Evolutionary conservation across 2,113 vertebrate species (phyloP).

Genomic region (Tringa solitaria): DNA sequence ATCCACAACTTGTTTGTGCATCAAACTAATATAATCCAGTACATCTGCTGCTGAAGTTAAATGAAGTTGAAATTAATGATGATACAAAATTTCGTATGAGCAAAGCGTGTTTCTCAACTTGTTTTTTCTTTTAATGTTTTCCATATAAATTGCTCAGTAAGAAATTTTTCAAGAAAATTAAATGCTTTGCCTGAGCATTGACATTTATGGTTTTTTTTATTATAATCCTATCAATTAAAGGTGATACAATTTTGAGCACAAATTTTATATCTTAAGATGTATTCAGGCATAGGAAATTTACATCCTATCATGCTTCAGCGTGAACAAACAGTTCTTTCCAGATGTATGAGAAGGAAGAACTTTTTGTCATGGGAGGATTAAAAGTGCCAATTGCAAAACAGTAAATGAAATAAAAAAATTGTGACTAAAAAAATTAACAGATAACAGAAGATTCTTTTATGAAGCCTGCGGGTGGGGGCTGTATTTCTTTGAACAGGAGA

Average conservation of each 20-base stretch:
- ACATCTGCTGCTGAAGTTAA: neutral
- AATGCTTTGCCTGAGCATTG: neutral
- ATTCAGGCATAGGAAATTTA: neutral
- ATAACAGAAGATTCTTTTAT: neutral
- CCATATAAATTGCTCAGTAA: neutral
- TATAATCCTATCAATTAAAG: neutral
- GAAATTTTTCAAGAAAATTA: neutral
- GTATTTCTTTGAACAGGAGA: conserved; percentile 12
- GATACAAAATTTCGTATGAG: neutral
- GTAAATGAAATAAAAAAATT: conserved; percentile 11
- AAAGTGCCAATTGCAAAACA: neutral
- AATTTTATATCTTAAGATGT: neutral
- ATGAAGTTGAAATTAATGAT: neutral
- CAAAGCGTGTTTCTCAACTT: neutral
- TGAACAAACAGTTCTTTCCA: neutral
- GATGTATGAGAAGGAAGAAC: neutral
- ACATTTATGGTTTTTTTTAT: neutral
- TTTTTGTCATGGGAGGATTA: neutral
- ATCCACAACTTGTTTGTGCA: neutral
- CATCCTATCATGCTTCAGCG: neutral
- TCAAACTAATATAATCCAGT: neutral
- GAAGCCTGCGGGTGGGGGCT: neutral
- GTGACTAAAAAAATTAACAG: neutral
- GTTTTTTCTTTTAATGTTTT: neutral
- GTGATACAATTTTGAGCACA: neutral